Conservation (phyloP, 35 echinoderm and acorn worm species). For the Hemicentrotus pulcherrimus region DNA sequence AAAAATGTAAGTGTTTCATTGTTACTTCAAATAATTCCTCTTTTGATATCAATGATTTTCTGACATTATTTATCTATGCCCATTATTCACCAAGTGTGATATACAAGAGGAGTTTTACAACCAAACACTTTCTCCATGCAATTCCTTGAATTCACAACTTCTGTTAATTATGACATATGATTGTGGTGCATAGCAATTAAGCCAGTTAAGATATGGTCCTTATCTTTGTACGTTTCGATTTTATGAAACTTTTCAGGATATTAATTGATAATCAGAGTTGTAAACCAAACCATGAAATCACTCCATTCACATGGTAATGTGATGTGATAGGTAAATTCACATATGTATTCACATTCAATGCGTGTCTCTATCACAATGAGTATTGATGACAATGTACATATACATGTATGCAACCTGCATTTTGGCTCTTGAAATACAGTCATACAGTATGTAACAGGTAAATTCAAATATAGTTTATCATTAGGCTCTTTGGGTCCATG, state of each 20-base stretch:
- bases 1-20: not conserved
- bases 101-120: not conserved
- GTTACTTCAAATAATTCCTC: not conserved
- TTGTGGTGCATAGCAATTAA: not conserved
- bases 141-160: not conserved
- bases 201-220: not conserved
- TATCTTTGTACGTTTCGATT: not conserved
- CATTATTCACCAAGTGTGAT: not conserved
- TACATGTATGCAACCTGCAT: not conserved
- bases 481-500: not conserved
- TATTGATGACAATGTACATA: not conserved
- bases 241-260: not conserved
- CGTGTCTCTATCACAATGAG: not conserved
- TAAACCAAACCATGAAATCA: not conserved
- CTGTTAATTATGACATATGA: not conserved
- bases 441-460: not conserved
- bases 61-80: not conserved
- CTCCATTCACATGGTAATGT: not conserved
- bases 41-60: not conserved
- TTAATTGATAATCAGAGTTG: not conserved
- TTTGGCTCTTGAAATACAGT: not conserved
- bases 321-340: not conserved
- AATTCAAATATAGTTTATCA: not conserved
- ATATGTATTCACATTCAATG: not conserved
- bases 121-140: not conserved